Percentiles rank a stretch among this genome's conserved stretches.
Evolutionary conservation across 2,113 vertebrate species (phyloP).

Genomic region (Leptosomus discolor): DNA sequence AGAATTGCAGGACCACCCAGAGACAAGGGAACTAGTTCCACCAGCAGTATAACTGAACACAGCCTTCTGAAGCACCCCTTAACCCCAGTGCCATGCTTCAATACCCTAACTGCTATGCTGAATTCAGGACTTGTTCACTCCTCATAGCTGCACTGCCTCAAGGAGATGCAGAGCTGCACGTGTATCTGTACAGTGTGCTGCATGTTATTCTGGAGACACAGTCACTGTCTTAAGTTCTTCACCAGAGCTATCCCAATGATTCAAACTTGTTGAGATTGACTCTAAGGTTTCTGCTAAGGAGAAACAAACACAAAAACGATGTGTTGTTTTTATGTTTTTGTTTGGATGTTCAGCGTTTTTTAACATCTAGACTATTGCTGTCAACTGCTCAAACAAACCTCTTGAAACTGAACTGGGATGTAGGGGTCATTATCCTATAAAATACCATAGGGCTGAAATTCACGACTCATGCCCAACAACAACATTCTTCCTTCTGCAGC

Average conservation of each 20-base stretch:
- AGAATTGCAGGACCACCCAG: neutral
- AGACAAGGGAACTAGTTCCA: neutral
- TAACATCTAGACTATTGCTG: neutral
- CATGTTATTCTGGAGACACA: neutral
- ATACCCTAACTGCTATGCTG: fast-evolving
- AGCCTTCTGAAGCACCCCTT: neutral
- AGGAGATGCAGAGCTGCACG: neutral
- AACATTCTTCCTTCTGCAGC: neutral
- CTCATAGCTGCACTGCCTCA: neutral
- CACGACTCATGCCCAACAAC: neutral
- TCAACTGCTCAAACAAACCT: neutral
- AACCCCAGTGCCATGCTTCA: neutral
- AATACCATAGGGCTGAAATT: neutral
- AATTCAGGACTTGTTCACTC: neutral
- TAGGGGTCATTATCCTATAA: neutral
- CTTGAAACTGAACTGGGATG: neutral
- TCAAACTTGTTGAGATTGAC: neutral
- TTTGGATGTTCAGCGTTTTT: neutral
- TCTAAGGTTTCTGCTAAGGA: neutral
- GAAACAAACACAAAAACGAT: neutral
- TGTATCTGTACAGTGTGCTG: neutral
- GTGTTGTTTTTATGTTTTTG: neutral
- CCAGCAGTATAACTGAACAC: neutral
- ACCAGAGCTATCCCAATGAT: neutral
- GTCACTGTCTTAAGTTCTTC: neutral